phyloP scores from a whole-genome alignment of 2,113 vertebrate species.

The Atractosteus spatula region DNA sequence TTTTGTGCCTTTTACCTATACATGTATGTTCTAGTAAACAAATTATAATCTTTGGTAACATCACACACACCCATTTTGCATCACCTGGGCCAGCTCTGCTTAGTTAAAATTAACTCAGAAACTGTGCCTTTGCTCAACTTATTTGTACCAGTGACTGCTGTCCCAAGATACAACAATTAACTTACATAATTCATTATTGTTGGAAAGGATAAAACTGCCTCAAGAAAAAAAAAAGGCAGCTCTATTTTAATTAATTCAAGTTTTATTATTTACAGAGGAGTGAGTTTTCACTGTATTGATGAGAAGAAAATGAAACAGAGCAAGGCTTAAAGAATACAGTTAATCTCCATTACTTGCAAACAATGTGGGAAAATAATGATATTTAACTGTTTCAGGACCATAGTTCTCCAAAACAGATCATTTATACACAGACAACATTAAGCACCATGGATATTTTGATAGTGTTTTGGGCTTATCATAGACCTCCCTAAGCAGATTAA shows the following conservation, averaged over 20 bases:
- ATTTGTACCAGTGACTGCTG: not conserved
- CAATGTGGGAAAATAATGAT: not conserved
- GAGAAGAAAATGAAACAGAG: not conserved
- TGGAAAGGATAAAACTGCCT: constrained; percentile 5
- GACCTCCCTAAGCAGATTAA: not conserved
- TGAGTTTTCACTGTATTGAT: not conserved
- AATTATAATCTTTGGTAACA: no score
- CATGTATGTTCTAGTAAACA: no score
- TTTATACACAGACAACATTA: not conserved
- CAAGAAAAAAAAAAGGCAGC: constrained; percentile 1
- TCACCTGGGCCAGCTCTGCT: not conserved
- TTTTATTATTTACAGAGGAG: constrained; percentile 9
- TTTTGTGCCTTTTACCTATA: no score
- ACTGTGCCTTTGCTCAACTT: not conserved
- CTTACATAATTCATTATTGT: constrained; percentile 12
- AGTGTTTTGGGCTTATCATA: not conserved
- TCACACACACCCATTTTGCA: not conserved
- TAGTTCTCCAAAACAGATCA: not conserved
- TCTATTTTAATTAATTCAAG: constrained; percentile 19
- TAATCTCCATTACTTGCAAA: not conserved
- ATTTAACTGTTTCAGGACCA: not conserved
- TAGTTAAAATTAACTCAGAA: not conserved
- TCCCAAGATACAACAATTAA: constrained; percentile 5
- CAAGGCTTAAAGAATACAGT: not conserved
- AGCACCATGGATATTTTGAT: not conserved